These are phyloP conservation scores for Melipona quadrifasciata DNA, from an alignment of 1,140 invertebrate genomes.

Conservation along the genomic window DNA sequence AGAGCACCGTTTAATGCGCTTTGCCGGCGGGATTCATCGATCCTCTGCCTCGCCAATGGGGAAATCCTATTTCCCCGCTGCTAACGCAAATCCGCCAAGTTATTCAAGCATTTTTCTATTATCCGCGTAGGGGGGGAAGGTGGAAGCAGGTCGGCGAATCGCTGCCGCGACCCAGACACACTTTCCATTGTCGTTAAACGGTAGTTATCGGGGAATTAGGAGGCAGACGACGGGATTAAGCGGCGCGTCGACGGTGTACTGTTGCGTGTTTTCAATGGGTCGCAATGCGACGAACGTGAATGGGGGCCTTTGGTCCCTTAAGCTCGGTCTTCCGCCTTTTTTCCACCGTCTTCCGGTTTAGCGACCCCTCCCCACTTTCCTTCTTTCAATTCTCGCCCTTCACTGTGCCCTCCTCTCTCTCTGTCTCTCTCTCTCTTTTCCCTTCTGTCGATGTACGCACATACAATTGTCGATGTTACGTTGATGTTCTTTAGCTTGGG, in stretches of 20 bases:
- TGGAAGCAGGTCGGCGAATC: neutral
- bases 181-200: constrained; percentile 55
- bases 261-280: constrained; percentile 71
- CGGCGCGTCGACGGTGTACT: constrained; percentile 40
- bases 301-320: constrained; percentile 68
- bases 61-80: constrained; percentile 37
- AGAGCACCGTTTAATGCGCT: constrained; percentile 71
- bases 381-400: constrained; percentile 1
- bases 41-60: constrained; percentile 40
- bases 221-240: constrained; percentile 60
- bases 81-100: constrained; percentile 20
- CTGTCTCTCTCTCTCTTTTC: no score
- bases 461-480: no score
- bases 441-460: no score
- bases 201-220: constrained; percentile 69
- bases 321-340: constrained; percentile 75
- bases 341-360: constrained; percentile 75
- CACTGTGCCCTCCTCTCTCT: neutral
- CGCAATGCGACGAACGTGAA: constrained; percentile 68
- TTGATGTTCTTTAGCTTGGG: no score
- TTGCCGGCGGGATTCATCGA: constrained; percentile 55
- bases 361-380: constrained; percentile 54
- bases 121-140: no score
- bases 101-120: constrained; percentile 2
- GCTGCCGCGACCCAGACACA: neutral